Base-by-base conservation (phyloP, 2,888 invertebrate genomes). In the Brachyptera risi region DNA sequence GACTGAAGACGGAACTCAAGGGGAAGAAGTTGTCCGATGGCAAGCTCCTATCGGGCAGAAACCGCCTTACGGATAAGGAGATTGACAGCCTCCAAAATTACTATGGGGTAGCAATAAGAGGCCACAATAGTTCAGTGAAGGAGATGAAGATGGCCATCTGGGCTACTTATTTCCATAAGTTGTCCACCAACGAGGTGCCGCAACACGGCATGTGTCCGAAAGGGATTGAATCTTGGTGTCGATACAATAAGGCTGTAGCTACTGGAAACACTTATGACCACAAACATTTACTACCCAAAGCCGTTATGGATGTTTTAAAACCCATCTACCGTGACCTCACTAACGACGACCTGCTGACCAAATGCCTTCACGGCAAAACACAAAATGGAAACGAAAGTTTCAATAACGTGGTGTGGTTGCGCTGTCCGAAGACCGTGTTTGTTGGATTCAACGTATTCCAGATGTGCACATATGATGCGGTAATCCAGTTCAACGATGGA, bases 91-190 rank as follows among this genome's bases (percentile, higher is more conserved):
- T 63, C 4, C 59, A 60, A 31, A 51, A 13, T 9, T 65, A 63
- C 27, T 64, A 65, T 61, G 64, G 65, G 0, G 57, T 21, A 15
- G 63, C 64, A 5, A 66, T 66, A 15, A 56, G 64, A 31, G 37
- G 49, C 1, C 61, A 65, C 47, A 9, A 7, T 1, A 49, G 11
- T 3, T 31, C 47, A n/a, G 35, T 62, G 13, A 54, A 58, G 40
- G 59, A 31, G 15, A 62, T 63, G 65, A 56, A 35, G 11, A 56
- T 54, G 54, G 59, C 59, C 42, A 50, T 67, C 15, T 64, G 64
- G 65, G 64, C 63, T 7, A 60, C 44, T 1, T 67, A 62, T 24
- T 61, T 54, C 40, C 66, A 66, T 49, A 58, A 59, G 15, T 49
- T 26, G 13, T 66, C 64, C n/a, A 61, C 60, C 24, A 50, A 66